phyloP scores from a whole-genome alignment of 2,113 vertebrate genomes.

The Engystomops pustulosus region DNA sequence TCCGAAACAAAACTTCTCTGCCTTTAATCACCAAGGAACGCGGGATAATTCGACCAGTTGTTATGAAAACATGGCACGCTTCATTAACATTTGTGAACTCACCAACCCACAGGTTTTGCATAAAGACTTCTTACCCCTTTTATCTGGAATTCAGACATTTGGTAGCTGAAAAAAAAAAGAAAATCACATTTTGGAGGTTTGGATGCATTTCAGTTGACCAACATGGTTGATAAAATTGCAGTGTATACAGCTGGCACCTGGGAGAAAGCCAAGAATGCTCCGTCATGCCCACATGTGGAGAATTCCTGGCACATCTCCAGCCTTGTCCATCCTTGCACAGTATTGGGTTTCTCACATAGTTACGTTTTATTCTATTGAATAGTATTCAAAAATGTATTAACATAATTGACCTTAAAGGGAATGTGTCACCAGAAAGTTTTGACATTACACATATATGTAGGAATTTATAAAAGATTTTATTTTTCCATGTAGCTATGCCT shows the following conservation, averaged over 20 bases:
- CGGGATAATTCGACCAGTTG: constrained; percentile 30
- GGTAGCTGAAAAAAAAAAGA: not conserved
- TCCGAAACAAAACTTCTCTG: constrained; percentile 23
- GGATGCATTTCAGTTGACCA: not conserved
- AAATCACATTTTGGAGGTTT: not conserved
- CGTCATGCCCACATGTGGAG: not conserved
- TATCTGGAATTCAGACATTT: constrained; percentile 3
- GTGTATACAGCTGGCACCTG: constrained; percentile 19
- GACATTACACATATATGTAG: too few relatives aligned
- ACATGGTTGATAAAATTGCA: constrained; percentile 33
- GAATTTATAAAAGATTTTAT: too few relatives aligned
- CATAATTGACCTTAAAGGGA: not conserved
- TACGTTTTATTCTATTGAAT: not conserved
- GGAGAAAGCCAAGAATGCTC: not conserved
- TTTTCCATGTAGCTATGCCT: too few relatives aligned
- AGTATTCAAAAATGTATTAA: not conserved
- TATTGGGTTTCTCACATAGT: not conserved
- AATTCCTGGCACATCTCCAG: not conserved
- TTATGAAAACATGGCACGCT: constrained; percentile 19
- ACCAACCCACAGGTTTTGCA: constrained; percentile 14
- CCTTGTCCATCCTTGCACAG: too few relatives aligned
- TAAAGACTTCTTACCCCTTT: constrained; percentile 7
- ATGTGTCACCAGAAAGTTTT: too few relatives aligned
- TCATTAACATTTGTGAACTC: constrained; percentile 1
- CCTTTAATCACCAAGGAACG: constrained; percentile 30